Base-by-base conservation (phyloP, 2,797 vertebrate genomes). In the Falco biarmicus region DNA sequence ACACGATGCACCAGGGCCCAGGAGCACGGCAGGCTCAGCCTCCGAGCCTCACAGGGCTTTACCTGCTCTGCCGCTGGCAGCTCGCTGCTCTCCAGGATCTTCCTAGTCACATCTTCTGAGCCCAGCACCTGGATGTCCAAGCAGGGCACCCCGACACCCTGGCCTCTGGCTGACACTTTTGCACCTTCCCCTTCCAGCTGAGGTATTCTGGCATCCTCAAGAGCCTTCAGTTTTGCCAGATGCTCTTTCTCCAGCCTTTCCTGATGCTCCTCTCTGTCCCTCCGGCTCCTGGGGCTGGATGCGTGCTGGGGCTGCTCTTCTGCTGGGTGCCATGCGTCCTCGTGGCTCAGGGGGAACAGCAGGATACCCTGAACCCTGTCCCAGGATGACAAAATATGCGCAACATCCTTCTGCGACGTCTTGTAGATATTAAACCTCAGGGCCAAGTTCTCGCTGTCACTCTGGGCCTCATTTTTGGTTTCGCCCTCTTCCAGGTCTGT, bases 21-120 rank as follows among this genome's bases (percentile, higher is more conserved):
- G 20, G 16, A 34, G 2, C 18, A 39, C 0, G 1, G 41, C 47
- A 70, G 47, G 22, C 22, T 90, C 90, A 68, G 64, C 34, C 37
- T 5, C 11, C 5, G 43, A 84, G 39, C 29, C n/a, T 69, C 10
- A 0, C 5, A 34, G 39, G 11, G 21, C 28, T 78, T 93, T 93
- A 99, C 99, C 98, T 99, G 84, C 6, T 98, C 97, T 21, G 95
- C 48, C 0, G 87, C 20, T 32, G 99, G 99, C 66, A 99, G 92
- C 51, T 59, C 83, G 60, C 87, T 81, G 5, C 86, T 96, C 63
- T 96, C 90, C 51, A 99, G 85, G 47, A 99, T 91, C 51, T 85
- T 57, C 60, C 51, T 89, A 45, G 29, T 95, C 9, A 70, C 25
- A 17, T 96, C 93, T 24, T 98, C 96, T 3, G 91, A 76, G 80